Percentiles rank a stretch among this genome's conserved stretches.
phyloP scores from a whole-genome alignment of 1,140 invertebrate species.

The Hyphantria cunea region DNA sequence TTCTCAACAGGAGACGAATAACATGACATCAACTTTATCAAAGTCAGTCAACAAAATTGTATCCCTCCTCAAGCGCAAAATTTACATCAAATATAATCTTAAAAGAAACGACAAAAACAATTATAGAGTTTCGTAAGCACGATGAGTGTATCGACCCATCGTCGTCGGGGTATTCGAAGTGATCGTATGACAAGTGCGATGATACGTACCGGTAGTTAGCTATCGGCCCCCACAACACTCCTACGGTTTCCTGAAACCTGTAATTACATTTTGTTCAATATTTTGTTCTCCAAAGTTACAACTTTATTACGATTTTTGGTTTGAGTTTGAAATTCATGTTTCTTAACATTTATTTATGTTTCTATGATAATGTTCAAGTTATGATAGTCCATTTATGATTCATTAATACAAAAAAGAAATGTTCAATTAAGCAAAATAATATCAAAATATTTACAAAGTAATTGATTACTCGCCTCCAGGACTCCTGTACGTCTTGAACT shows the following conservation, averaged over 20 bases:
- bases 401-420: too few species aligned
- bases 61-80: background rate
- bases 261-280: constrained; percentile 41
- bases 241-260: constrained; percentile 71
- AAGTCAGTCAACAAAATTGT: background rate
- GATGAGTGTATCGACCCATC: constrained; percentile 27
- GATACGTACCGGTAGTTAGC: constrained; percentile 39
- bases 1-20: too few species aligned
- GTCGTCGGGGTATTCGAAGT: constrained; percentile 18
- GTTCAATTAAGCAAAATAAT: too few species aligned
- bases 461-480: too few species aligned
- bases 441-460: too few species aligned
- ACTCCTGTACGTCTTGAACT: background rate
- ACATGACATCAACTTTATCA: too few species aligned
- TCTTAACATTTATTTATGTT: too few species aligned
- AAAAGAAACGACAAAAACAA: constrained; percentile 3
- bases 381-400: too few species aligned
- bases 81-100: constrained; percentile 1
- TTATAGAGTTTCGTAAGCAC: constrained; percentile 18
- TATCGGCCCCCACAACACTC: constrained; percentile 45
- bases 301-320: background rate
- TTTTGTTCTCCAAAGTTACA: constrained; percentile 37
- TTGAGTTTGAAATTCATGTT: too few species aligned
- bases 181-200: constrained; percentile 38
- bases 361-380: too few species aligned